Base-by-base conservation (phyloP, 2,888 invertebrate genomes). In the Hedychridium roseum region DNA sequence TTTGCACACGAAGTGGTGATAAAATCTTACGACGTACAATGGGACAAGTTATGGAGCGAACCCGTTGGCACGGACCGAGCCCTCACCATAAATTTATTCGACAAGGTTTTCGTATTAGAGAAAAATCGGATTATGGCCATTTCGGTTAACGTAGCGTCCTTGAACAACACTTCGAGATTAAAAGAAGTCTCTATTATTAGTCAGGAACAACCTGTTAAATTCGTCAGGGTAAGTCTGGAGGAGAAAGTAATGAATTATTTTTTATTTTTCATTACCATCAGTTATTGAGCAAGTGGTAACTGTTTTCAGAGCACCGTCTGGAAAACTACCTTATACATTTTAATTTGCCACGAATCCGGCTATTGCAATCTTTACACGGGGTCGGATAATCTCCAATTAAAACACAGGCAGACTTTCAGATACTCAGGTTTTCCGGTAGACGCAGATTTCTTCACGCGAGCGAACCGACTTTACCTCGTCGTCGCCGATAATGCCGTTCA, bases 401-500 rank as follows among this genome's bases (percentile, higher is more conserved):
- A 28, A 17, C 47, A 52, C n/a, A 51, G 58, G 3, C 71, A 72
- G 11, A 57, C 43, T 3, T 54, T 70, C 7, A 46, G 35, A 6
- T 42, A 60, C 17, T 37, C 18, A 16, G 61, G 56, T 18, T 41
- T 20, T 3, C 54, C 67, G 1, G 44, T 49, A 36, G 72, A 71
- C 15, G 72, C 73, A 1, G 55, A 18, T 26, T 72, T 73, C 37
- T 70, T 72, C 40, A 57, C 52, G 2, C 58, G 56, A 3, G 49
- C 37, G 3, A 60, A 65, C 52, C 64, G 47, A 6, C 64, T 72
- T 4, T 68, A 71, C 45, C 54, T 72, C 3, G 53, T 72, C 1
- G 53, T 73, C 2, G 67, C 61, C 2, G 53, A 64, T 27, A 65
- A 62, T 39, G 52, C 47, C 5, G 61, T 54, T 9, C 41, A 50